These are phyloP conservation scores for Tyrophagus putrescentiae DNA, from an alignment of 1,140 invertebrate genomes.

Conservation along the genomic window DNA sequence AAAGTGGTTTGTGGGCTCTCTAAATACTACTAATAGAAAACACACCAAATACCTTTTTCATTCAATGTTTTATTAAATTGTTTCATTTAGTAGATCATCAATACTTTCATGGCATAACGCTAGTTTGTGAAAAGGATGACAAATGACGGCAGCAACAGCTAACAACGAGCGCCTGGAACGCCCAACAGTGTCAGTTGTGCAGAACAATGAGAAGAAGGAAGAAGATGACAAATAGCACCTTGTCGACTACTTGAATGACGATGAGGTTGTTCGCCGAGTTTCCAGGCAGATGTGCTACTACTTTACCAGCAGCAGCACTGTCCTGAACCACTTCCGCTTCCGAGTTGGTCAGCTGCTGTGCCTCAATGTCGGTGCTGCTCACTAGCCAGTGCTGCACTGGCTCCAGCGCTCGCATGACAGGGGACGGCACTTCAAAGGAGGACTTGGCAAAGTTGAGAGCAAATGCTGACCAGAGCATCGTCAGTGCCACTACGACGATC, in stretches of 20 bases:
- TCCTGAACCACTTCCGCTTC: background rate
- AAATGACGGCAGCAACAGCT: too few species aligned
- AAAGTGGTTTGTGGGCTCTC: too few species aligned
- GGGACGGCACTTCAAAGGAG: background rate
- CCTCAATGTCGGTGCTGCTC: constrained; percentile 1
- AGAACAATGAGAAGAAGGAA: constrained; percentile 11
- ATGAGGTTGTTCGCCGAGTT: background rate
- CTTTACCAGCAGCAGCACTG: background rate
- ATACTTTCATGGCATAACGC: too few species aligned
- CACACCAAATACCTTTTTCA: too few species aligned
- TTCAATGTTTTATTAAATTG: too few species aligned
- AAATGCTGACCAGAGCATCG: constrained; percentile 6
- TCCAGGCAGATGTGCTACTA: background rate
- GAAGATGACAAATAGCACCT: constrained; percentile 5
- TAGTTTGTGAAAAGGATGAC: too few species aligned
- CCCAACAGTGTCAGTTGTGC: constrained; percentile 5
- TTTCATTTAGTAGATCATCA: too few species aligned
- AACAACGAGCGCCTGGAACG: too few species aligned
- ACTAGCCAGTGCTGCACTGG: background rate
- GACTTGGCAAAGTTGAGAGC: constrained; percentile 4
- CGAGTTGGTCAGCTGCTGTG: background rate
- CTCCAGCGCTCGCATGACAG: background rate
- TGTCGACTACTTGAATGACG: constrained; percentile 10
- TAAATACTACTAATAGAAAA: too few species aligned
- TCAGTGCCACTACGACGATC: background rate